Conservation (phyloP, 2,888 invertebrate species). For the Dolichopus griseipennis region DNA sequence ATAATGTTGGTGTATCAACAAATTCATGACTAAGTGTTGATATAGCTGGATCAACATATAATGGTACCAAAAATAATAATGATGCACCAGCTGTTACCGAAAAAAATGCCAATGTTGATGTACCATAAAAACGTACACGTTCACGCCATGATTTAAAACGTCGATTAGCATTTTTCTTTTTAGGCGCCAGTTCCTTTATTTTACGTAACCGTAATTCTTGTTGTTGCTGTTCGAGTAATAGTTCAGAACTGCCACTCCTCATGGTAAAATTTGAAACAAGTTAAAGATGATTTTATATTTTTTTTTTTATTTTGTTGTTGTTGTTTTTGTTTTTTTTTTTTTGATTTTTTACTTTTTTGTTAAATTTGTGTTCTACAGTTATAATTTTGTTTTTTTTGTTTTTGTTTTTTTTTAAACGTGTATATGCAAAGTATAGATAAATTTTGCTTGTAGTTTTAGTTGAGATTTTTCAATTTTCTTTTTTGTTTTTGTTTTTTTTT, state of each 20-base stretch:
- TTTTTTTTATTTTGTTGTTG: background rate
- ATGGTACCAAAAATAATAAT: slow-evolving; percentile 61
- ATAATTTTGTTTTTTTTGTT: background rate
- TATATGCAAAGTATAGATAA: background rate
- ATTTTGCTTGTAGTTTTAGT: background rate
- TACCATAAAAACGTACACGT: slow-evolving; percentile 61
- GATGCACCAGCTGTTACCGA: slow-evolving; percentile 65
- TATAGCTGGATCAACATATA: slow-evolving; percentile 78
- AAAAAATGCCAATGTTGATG: slow-evolving; percentile 59
- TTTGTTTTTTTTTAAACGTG: background rate
- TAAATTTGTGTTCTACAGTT: background rate
- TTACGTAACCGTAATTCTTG: slow-evolving; percentile 58
- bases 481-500: background rate
- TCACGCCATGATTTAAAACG: slow-evolving; percentile 54
- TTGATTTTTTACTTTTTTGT: background rate
- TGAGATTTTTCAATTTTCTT: background rate
- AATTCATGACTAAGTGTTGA: slow-evolving; percentile 82
- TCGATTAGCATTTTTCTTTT: slow-evolving; percentile 46
- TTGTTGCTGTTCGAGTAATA: slow-evolving; percentile 66
- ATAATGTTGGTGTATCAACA: slow-evolving; percentile 74
- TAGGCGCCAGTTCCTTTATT: slow-evolving; percentile 52
- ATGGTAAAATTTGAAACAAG: slow-evolving; percentile 33
- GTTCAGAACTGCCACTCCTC: slow-evolving; percentile 69
- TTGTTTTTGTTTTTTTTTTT: background rate
- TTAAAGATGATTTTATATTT: background rate